Base-by-base conservation (phyloP, 2,888 invertebrate species). In the Epinotia brunnichana region DNA sequence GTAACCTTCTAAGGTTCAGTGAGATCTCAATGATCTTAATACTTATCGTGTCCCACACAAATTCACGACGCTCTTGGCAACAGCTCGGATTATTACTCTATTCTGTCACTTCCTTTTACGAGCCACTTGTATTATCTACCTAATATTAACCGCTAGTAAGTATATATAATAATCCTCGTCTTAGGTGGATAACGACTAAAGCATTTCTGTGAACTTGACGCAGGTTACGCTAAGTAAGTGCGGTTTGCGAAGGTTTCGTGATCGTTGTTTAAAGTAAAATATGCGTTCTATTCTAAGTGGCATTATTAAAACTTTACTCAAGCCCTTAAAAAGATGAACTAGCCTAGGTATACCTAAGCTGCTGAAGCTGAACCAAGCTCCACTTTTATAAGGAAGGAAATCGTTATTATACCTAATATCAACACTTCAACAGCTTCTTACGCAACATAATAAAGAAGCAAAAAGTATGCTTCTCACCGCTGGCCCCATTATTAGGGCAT, bases 401-500 rank as follows among this genome's bases (percentile, higher is more conserved):
- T 13, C 4, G 1, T 48, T 48, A n/a, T n/a, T 48, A 48, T n/a
- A n/a, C n/a, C n/a, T n/a, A 48, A 48, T 48, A 48, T n/a, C 7
- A 7, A 53, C 3, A 48, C n/a, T n/a, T n/a, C 7, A 7, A 53
- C 3, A 11, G 19, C 13, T 5, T 13, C 39, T 24, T 66, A 21
- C 67, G 56, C 61, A 67, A 48, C 24, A 35, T n/a, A 44, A 29
- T 61, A n/a, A 44, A 15, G 51, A 53, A 41, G 60, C 71, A 71
- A 35, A 44, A 60, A 17, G 67, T 61, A 72, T 61, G 56, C 67
- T 72, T 56, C 54, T 68, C 59, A 10, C 9, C 5, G 68, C 62
- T 41, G 69, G 19, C 69, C 63, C 57, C 67, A 62, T 72, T 74
- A 72, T 67, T 70, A 70, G 75, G 75, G 70, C 74, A 76, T 73